Percentiles rank a stretch among this genome's conserved stretches.
phyloP scores from a whole-genome alignment of 1,140 invertebrate genomes.

The Lasioglossum albipes region DNA sequence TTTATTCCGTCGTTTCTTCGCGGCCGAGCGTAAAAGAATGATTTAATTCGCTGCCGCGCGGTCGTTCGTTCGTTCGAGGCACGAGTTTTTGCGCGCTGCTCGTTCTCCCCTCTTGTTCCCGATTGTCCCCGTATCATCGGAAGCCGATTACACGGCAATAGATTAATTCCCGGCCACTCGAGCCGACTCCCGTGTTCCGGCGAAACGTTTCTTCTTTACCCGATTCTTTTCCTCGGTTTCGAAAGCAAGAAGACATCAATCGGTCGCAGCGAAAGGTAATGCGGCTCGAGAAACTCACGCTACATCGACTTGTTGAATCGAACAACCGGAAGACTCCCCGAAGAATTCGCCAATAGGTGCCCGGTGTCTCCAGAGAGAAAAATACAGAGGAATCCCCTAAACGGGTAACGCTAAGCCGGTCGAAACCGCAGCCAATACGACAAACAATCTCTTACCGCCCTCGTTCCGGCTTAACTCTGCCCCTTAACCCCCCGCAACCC shows the following conservation, averaged over 20 bases:
- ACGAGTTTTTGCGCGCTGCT: constrained; percentile 55
- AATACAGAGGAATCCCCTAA: constrained; percentile 55
- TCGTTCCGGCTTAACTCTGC: constrained; percentile 71
- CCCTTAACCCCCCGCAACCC: constrained; percentile 56
- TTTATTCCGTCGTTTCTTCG: background rate
- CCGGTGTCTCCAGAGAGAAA: constrained; percentile 22
- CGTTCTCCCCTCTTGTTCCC: constrained; percentile 57
- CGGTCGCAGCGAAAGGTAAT: no score
- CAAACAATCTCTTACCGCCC: constrained; percentile 78
- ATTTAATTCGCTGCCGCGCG: background rate
- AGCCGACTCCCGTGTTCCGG: background rate
- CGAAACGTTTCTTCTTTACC: background rate
- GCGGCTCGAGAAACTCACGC: no score
- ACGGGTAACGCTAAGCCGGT: constrained; percentile 68
- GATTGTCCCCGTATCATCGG: constrained; percentile 69
- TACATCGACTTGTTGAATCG: constrained; percentile 51
- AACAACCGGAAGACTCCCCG: background rate
- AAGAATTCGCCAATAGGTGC: constrained; percentile 5
- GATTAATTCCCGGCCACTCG: constrained; percentile 74
- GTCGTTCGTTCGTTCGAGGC: background rate
- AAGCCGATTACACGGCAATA: constrained; percentile 77
- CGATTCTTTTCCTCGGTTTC: no score
- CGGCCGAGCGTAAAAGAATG: background rate
- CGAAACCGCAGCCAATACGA: constrained; percentile 75
- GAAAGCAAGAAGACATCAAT: no score